Base-by-base conservation (phyloP, 2,113 vertebrate genomes). In the Onychorhynchus coronatus region DNA sequence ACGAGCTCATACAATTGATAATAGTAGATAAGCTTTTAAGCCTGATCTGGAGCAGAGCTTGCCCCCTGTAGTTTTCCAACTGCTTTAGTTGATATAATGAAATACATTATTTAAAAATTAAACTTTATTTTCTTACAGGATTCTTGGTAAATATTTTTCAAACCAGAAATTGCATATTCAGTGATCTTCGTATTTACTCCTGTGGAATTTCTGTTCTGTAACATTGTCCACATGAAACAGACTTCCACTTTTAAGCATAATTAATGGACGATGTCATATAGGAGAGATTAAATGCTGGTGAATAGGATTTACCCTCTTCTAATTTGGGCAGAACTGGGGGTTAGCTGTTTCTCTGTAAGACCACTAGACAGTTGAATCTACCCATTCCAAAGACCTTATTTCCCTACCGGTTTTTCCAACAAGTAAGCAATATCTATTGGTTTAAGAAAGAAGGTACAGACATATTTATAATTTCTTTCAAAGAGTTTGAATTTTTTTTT, bases 21-120 rank as follows among this genome's bases (percentile, higher is more conserved):
- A 46, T 92, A 95, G 79, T 39, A 88, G 83, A 62, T 97, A 91
- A 93, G 91, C 83, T 89, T 89, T 88, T 87, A 91, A 94, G 89
- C 79, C 72, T 94, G 75, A 67, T 77, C 76, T 91, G 66, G 91
- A 89, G 66, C 63, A 59, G 65, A 72, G 58, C 75, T 95, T 86
- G 63, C 86, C 88, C 59, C 68, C 82, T 90, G 83, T 88, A 66
- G 75, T 91, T 75, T 91, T 91, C 56, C 79, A 91, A 0, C 44
- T 73, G 67, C 58, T 37, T 84, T 75, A 79, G 35, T 21, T 93
- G 79, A 58, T 61, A 44, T 44, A 42, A 47, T 91, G 52, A 75
- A 87, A 89, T 71, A 61, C 0, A 3, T 75, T 74, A 74, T 59
- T 85, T 75, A 50, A 72, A 92, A 94, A 67, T 33, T 33, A 82